Conservation (phyloP, 1,140 invertebrate species). For the Heliconius eleuchia region DNA sequence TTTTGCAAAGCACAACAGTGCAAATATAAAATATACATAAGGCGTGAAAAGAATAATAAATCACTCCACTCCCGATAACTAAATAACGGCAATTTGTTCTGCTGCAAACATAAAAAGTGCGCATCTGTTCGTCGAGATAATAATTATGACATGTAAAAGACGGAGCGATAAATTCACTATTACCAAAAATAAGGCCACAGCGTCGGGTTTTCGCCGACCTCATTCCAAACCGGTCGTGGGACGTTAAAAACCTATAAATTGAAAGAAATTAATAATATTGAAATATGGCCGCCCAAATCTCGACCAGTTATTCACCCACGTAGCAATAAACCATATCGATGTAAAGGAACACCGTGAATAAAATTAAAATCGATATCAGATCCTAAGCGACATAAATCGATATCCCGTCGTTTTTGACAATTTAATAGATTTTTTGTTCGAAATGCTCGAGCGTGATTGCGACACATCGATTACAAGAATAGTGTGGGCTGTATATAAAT, state of each 20-base stretch:
- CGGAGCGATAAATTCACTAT: conserved; percentile 22
- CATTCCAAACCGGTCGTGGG: conserved; percentile 30
- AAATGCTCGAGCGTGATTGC: conserved; percentile 27
- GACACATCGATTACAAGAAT: conserved; percentile 31
- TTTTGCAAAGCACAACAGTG: neutral
- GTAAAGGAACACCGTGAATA: conserved; percentile 38
- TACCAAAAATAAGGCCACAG: conserved; percentile 27
- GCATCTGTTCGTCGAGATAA: conserved; percentile 6
- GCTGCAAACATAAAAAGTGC: neutral
- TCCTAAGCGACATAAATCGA: conserved; percentile 43
- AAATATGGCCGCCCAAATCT: conserved; percentile 26
- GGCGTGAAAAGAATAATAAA: neutral
- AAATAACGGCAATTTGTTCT: conserved; percentile 7
- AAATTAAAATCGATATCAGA: conserved; percentile 42
- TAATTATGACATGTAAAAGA: conserved; percentile 32
- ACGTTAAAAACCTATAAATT: conserved; percentile 34
- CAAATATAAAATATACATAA: neutral
- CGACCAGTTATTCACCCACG: conserved; percentile 33
- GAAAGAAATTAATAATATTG: conserved; percentile 29
- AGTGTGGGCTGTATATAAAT: conserved; percentile 29
- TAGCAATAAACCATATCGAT: conserved; percentile 37
- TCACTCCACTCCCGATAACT: conserved; percentile 9
- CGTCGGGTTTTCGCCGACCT: conserved; percentile 33
- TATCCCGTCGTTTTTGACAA: conserved; percentile 50
- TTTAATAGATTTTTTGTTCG: conserved; percentile 43